A percentile compares a stretch with the other conserved stretches of the same genome.
Conservation (phyloP, 2,797 vertebrate genomes). For the Coranthus polyacanthus region DNA sequence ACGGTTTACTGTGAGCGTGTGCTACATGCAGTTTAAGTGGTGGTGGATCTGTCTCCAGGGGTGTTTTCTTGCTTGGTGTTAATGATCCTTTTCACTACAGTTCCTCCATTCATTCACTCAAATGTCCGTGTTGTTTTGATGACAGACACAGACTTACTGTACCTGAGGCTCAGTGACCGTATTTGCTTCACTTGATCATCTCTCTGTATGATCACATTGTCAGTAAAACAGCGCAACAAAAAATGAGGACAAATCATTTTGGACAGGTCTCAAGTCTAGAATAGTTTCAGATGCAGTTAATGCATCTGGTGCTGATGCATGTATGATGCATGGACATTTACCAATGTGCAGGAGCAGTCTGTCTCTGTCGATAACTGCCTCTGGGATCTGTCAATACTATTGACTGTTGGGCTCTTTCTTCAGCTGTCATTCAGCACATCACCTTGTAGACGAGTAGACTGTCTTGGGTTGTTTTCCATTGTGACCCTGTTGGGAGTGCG, state of each 20-base stretch:
- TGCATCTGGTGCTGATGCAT: not conserved
- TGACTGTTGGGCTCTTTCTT: not conserved
- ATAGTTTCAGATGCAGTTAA: not conserved
- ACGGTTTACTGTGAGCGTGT: not conserved
- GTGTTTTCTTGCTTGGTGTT: not conserved
- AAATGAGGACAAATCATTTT: too few relatives aligned
- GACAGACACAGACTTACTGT: conserved; percentile 7
- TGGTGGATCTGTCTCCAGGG: not conserved
- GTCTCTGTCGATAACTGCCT: conserved; percentile 2
- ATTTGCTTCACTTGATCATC: not conserved
- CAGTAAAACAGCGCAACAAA: too few relatives aligned
- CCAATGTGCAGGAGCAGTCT: conserved; percentile 11
- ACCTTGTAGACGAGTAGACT: too few relatives aligned
- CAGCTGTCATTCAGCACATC: not conserved
- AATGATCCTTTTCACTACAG: conserved; percentile 7
- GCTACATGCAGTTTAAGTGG: not conserved
- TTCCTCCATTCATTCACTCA: not conserved
- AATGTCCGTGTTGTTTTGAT: not conserved
- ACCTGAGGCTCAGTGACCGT: not conserved
- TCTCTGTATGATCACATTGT: too few relatives aligned
- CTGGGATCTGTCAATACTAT: not conserved
- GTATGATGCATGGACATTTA: conserved; percentile 1
- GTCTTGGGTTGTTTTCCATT: conserved; percentile 8
- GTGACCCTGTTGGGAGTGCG: conserved; percentile 10
- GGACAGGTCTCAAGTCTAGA: too few relatives aligned